These are phyloP conservation scores for Drosophila nigritarsus DNA, from an alignment of 2,888 invertebrate species.

Conservation along the genomic window DNA sequence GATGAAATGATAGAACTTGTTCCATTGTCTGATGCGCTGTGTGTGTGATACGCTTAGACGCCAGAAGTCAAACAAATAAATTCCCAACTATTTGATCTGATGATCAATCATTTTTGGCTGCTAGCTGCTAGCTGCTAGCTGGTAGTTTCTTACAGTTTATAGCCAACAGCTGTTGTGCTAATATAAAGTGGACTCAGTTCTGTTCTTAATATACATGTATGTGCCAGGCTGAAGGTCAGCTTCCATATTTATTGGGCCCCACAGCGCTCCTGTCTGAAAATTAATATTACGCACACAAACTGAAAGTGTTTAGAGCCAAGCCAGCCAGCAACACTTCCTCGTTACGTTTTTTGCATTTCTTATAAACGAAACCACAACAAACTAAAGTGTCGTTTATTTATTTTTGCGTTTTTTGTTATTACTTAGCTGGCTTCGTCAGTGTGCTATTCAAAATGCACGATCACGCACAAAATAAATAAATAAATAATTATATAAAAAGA, in stretches of 20 bases:
- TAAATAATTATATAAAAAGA: constrained; percentile 41
- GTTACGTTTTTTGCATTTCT: constrained; percentile 67
- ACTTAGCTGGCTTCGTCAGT: too few species aligned
- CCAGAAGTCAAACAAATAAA: constrained; percentile 61
- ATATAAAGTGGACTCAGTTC: constrained; percentile 24
- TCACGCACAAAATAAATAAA: constrained; percentile 61
- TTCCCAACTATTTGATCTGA: constrained; percentile 60
- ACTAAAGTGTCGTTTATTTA: constrained; percentile 20
- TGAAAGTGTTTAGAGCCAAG: constrained; percentile 13
- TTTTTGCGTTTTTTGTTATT: constrained; percentile 23
- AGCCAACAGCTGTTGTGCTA: constrained; percentile 29
- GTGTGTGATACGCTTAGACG: constrained; percentile 20
- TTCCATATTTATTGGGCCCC: background rate
- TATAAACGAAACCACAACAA: constrained; percentile 16
- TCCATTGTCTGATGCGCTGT: constrained; percentile 45
- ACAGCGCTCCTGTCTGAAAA: constrained; percentile 32
- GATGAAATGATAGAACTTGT: constrained; percentile 45
- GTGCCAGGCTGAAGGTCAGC: constrained; percentile 32
- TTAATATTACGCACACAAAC: constrained; percentile 54
- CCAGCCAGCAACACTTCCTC: constrained; percentile 60
- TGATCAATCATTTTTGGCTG: constrained; percentile 63
- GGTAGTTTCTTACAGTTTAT: constrained; percentile 11
- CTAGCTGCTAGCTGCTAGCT: constrained; percentile 13
- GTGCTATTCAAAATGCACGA: constrained; percentile 46
- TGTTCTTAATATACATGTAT: background rate